A percentile compares a stretch with the other conserved stretches of the same genome.
Conservation (phyloP, 2,888 invertebrate genomes). For the Ormyrus rosae region DNA sequence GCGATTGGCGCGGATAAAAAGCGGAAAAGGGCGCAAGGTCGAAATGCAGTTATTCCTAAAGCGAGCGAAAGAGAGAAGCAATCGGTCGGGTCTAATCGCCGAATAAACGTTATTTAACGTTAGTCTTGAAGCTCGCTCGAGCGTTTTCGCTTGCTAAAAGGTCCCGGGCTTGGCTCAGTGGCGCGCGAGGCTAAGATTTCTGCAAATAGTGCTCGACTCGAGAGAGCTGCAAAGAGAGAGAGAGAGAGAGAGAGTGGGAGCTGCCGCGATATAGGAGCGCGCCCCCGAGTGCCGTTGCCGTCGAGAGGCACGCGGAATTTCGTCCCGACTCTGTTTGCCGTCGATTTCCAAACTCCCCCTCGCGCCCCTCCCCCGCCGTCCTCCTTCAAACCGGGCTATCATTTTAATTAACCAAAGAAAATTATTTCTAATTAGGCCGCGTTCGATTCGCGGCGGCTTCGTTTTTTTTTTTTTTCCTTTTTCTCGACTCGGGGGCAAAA, state of each 20-base stretch:
- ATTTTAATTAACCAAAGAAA: slow-evolving; percentile 40
- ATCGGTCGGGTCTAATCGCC: slow-evolving; percentile 5
- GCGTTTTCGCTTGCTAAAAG: slow-evolving; percentile 37
- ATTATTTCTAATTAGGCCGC: slow-evolving; percentile 45
- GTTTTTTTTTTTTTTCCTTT: background rate
- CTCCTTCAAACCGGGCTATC: background rate
- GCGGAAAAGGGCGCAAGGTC: too few relatives aligned
- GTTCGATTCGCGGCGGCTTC: slow-evolving; percentile 8
- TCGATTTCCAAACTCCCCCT: slow-evolving; percentile 60
- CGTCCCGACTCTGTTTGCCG: slow-evolving; percentile 59
- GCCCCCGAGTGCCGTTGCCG: background rate
- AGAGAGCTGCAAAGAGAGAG: slow-evolving; percentile 28
- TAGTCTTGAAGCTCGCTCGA: slow-evolving; percentile 20
- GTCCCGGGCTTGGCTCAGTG: background rate
- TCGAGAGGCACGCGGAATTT: background rate
- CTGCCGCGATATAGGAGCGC: background rate
- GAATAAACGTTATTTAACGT: slow-evolving; percentile 46
- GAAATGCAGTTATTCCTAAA: too few relatives aligned
- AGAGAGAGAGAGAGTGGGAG: slow-evolving; percentile 9
- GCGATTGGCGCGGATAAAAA: too few relatives aligned
- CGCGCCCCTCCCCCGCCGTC: background rate
- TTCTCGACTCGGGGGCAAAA: background rate
- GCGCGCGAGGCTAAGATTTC: slow-evolving; percentile 53
- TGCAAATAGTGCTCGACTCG: slow-evolving; percentile 59
- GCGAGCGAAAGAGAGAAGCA: background rate